Evolutionary conservation across 2,888 invertebrate species (phyloP), one percentile per base, ranked within the genome.

Genomic region (Acronicta alni): DNA sequence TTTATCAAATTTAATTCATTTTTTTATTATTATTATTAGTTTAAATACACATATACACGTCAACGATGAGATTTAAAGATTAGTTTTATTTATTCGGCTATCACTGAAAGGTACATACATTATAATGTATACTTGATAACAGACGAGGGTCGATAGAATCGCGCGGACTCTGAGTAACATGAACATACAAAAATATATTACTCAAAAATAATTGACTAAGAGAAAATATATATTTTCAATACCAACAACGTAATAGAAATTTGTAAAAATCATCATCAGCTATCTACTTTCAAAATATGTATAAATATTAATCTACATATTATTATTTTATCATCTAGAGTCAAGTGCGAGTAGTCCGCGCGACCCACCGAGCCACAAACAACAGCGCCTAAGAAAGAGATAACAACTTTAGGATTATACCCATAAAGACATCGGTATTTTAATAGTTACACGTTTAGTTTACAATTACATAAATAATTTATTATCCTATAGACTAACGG

Each of bases 311-410:
- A 47, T 48, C 39, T 62, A 72, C 49, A 54, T 23, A 46, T 12
- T n/a, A 60, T 14, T 17, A 20, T 45, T 38, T 67, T 52, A 55
- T 43, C 15, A 20, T 48, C 44, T 67, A 62, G 42, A 23, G 49
- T 52, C 30, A 45, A 47, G 43, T 41, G 57, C 49, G 47, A 39
- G 52, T 44, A 12, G 57, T 79, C 89, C 88, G 79, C 89, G 89
- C 88, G 81, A 68, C 72, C 82, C 88, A 82, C 72, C 83, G 85
- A 88, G 79, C 87, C 86, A 74, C 85, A 87, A 88, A 91, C 92
- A 94, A 93, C 93, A 92, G 92, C 91, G 90, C 92, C 94, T 94
- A 94, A 91, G 92, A 93, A 94, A 93, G 93, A 94, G 93, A 89
- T 93, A 94, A 94, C 94, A 94, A 93, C 88, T 82, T 88, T 89